Evolutionary conservation across 2,797 vertebrate species (phyloP).

Genomic region (Oreortyx pictus): DNA sequence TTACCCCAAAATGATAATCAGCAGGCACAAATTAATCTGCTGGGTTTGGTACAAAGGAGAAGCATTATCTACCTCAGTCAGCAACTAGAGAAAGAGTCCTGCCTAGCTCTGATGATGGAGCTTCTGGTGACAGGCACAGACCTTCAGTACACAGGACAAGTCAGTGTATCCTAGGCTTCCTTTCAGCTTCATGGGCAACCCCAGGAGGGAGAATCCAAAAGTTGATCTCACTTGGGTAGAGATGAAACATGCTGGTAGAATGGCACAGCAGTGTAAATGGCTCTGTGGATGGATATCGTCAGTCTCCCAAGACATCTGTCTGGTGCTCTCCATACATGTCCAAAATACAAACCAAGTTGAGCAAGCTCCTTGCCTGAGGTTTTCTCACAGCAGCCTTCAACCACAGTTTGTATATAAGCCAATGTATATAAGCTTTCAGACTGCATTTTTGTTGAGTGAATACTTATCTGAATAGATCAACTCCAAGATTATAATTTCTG

Average conservation of each 20-base stretch:
- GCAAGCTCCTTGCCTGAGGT: not conserved
- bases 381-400: not conserved
- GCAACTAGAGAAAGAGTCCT: not conserved
- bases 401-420: not conserved
- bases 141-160: not conserved
- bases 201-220: not conserved
- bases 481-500: not conserved
- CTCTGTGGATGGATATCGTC: not conserved
- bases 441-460: not conserved
- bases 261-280: fast-evolving
- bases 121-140: not conserved
- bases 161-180: not conserved
- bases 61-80: not conserved
- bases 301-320: not conserved
- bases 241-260: not conserved
- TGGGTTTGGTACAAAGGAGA: not conserved
- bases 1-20: not conserved
- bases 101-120: not conserved
- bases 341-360: not conserved
- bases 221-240: not conserved
- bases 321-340: not conserved
- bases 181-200: not conserved
- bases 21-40: not conserved
- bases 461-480: constrained; percentile 2
- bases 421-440: not conserved